Conservation (phyloP, 2,797 vertebrate genomes). For the Spatula versicolor region DNA sequence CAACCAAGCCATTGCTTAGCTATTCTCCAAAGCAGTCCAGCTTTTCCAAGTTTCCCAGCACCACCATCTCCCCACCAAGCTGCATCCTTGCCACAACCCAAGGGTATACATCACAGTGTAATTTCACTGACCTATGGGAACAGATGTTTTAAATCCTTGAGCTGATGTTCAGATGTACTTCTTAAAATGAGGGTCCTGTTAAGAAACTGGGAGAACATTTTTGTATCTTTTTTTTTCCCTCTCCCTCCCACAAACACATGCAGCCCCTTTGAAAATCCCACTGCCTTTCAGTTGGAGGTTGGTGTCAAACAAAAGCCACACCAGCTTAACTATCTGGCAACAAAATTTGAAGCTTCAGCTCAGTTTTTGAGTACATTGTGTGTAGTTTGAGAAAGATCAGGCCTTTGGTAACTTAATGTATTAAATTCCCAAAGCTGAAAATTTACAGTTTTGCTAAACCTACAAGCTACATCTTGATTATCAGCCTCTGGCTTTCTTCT, state of each 20-base stretch:
- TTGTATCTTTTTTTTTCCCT: not conserved
- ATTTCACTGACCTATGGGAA: not conserved
- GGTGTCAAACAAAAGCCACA: not conserved
- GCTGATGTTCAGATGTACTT: not conserved
- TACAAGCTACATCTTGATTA: not conserved
- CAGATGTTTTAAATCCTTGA: not conserved
- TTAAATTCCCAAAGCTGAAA: not conserved
- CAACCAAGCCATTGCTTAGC: not conserved
- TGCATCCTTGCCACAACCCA: not conserved
- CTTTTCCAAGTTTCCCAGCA: not conserved
- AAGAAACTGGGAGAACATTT: not conserved
- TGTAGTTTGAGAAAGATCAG: not conserved
- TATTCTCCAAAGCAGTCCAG: not conserved
- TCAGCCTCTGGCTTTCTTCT: not conserved
- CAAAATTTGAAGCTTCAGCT: not conserved
- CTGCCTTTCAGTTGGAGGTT: not conserved
- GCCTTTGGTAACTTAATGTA: not conserved
- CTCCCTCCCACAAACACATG: not conserved
- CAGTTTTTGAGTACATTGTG: not conserved
- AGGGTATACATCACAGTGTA: not conserved
- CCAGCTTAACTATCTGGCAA: not conserved
- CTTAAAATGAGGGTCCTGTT: not conserved
- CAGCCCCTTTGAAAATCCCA: not conserved
- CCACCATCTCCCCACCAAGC: not conserved
- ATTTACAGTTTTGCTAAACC: not conserved